A percentile compares a stretch with the other conserved stretches of the same genome.
These are phyloP conservation scores for Tetragonula clypearis DNA, from an alignment of 1,140 invertebrate genomes.

Conservation along the genomic window DNA sequence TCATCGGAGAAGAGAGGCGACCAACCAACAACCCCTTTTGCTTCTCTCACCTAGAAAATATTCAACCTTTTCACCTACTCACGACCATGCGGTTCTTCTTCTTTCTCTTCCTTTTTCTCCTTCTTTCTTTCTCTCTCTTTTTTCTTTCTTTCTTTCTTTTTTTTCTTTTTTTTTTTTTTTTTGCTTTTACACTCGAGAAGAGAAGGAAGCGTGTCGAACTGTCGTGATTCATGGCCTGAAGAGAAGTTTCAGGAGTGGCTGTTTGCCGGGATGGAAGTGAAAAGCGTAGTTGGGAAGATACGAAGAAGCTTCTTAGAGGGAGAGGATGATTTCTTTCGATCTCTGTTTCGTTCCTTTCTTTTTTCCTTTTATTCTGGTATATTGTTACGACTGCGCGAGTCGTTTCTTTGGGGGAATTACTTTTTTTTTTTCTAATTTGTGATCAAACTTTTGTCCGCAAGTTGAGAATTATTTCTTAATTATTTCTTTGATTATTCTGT, in stretches of 20 bases:
- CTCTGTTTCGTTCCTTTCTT: neutral
- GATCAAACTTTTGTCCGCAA: neutral
- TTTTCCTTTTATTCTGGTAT: neutral
- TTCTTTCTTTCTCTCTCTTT: neutral
- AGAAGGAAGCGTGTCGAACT: neutral
- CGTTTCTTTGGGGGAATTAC: too few species aligned
- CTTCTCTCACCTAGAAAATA: conserved; percentile 5
- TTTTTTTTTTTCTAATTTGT: too few species aligned
- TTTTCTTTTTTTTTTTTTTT: neutral
- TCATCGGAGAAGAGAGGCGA: neutral
- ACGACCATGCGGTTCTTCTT: neutral
- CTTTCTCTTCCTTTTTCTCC: neutral
- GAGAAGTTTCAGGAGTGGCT: neutral
- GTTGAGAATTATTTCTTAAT: neutral
- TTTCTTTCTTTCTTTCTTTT: neutral
- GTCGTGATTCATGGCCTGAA: neutral
- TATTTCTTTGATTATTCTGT: neutral
- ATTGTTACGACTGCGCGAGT: too few species aligned
- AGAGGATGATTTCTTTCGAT: neutral
- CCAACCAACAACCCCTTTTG: neutral
- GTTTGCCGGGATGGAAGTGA: neutral
- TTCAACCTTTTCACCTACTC: neutral
- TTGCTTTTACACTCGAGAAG: neutral
- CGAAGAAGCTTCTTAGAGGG: neutral
- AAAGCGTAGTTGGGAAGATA: neutral